Evolutionary conservation across 2,797 vertebrate species (phyloP).

Genomic region (Platyrinchus mystaceus): DNA sequence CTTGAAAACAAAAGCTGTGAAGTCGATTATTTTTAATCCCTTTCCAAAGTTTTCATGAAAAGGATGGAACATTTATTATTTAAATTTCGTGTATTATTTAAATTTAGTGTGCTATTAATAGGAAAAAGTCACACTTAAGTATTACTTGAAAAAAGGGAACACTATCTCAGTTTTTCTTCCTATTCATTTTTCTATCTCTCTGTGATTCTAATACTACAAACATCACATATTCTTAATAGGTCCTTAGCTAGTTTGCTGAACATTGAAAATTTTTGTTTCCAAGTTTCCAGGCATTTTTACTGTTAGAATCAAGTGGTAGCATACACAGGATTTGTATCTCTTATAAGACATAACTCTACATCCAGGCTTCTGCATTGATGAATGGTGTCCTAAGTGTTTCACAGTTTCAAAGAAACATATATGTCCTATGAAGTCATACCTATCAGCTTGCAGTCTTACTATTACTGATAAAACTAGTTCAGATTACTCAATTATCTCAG

Average conservation of each 20-base stretch:
- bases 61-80: not conserved
- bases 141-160: not conserved
- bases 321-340: not conserved
- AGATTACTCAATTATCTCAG: not conserved
- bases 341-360: not conserved
- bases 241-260: not conserved
- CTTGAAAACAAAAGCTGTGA: not conserved
- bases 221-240: not conserved
- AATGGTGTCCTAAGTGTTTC: not conserved
- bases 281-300: not conserved
- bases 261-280: not conserved
- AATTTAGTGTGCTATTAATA: not conserved
- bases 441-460: not conserved
- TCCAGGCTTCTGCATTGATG: not conserved
- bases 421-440: not conserved
- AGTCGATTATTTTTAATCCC: not conserved
- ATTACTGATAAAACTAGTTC: not conserved
- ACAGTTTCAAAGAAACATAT: not conserved
- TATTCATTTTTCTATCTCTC: not conserved
- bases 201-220: not conserved
- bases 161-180: not conserved
- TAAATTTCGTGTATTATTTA: not conserved
- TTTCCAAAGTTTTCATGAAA: not conserved
- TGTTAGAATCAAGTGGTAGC: not conserved
- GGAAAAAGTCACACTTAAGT: not conserved